These are phyloP conservation scores for Pseudoatta argentina DNA, from an alignment of 1,140 invertebrate species.

Conservation along the genomic window DNA sequence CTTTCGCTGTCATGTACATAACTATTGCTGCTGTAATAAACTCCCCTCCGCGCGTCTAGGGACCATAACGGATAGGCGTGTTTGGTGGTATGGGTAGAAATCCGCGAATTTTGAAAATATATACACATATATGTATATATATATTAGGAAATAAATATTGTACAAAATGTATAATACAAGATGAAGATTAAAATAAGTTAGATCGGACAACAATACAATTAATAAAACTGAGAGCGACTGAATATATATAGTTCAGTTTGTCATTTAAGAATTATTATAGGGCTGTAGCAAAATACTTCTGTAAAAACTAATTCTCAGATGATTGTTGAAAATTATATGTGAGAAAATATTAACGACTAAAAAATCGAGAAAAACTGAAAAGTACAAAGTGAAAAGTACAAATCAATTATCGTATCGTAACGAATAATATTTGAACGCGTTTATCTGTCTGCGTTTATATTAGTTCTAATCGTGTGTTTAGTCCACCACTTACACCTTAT, in stretches of 20 bases:
- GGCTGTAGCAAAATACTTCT: no score
- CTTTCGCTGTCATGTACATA: no score
- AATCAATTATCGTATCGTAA: not conserved
- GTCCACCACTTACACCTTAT: no score
- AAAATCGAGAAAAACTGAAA: not conserved
- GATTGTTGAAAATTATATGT: not conserved
- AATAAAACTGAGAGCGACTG: not conserved
- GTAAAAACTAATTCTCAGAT: not conserved
- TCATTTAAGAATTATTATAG: not conserved
- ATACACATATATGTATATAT: no score
- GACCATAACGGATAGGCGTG: no score
- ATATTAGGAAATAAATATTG: conserved; percentile 6
- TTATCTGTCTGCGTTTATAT: not conserved
- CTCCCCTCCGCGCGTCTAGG: no score
- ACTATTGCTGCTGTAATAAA: no score
- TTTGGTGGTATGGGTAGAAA: no score
- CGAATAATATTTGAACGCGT: not conserved
- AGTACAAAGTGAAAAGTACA: not conserved
- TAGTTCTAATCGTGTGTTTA: not conserved
- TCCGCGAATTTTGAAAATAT: no score
- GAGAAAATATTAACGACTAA: not conserved
- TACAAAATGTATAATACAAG: not conserved
- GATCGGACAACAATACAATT: not conserved
- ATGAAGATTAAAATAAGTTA: not conserved
- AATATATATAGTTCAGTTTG: not conserved